Base-by-base conservation (phyloP, 2,888 invertebrate species). In the Corythucha ciliata region DNA sequence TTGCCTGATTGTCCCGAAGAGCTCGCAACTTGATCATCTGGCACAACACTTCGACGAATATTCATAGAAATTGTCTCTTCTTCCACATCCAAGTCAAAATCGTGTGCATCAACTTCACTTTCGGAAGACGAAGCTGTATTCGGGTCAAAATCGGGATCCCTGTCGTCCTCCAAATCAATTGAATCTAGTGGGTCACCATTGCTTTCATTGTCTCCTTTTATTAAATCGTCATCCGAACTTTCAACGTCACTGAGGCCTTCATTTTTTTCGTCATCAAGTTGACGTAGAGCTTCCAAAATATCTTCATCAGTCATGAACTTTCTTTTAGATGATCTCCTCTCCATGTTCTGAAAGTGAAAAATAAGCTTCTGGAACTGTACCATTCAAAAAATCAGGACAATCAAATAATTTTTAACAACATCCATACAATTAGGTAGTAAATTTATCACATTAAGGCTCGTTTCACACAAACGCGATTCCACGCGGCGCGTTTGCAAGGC, bases 231-330 rank as follows among this genome's bases (percentile, higher is more conserved):
- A 36, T 36, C 3, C 20, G 36, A 8, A 36, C 3, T 36, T n/a
- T 36, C 12, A 18, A 36, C 4, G 36, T 36, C 36, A 8, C 4
- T 36, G 36, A 36, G 36, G 18, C 36, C 36, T 3, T 36, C 12
- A 8, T 36, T 21, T n/a, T 36, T 36, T 36, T 21, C 36, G 8
- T 36, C 36, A 18, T 36, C 36, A 36, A 36, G 18, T 36, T 36
- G 36, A 36, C 18, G 18, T 21, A 36, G 36, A 36, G 36, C 36
- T 36, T 36, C 14, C 36, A 36, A 36, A 36, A n/a, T 36, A 21
- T 34, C 34, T 20, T 36, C 36, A 36, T 36, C 36, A 36, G 36
- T 5, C 36, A 36, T 36, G 36, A 36, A 36, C 20, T 36, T 36
- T 36, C 20, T 36, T 21, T 36, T 36, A 21, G 20, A 36, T 3